These are phyloP conservation scores for Indri indri DNA, from an alignment of 2,113 vertebrate species.

Conservation along the genomic window DNA sequence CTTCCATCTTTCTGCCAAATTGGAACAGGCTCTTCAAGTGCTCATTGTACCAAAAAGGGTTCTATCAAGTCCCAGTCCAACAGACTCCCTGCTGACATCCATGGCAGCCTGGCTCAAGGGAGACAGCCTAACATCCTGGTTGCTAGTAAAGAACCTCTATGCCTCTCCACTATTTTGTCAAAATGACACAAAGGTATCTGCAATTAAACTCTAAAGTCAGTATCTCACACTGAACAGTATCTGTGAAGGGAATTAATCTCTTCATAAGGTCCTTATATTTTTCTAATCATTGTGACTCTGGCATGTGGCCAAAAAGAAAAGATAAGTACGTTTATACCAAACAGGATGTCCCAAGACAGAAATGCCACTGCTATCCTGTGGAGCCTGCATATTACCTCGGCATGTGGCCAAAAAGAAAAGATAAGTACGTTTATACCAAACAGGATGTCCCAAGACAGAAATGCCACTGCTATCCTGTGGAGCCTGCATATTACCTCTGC, in stretches of 20 bases:
- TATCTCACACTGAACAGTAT: neutral
- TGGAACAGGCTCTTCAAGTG: constrained; percentile 21
- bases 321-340: neutral
- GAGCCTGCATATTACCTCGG: neutral
- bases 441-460: neutral
- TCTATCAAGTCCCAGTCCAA: constrained; percentile 7
- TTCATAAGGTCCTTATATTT: neutral
- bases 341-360: neutral
- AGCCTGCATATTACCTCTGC: neutral
- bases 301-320: neutral
- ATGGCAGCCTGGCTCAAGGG: neutral
- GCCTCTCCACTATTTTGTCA: constrained; percentile 43
- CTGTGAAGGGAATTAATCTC: neutral
- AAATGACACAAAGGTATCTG: constrained; percentile 62
- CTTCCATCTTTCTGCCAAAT: constrained; percentile 27
- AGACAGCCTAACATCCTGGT: constrained; percentile 44
- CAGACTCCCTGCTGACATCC: constrained; percentile 12
- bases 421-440: neutral
- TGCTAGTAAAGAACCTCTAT: constrained; percentile 42
- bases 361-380: neutral
- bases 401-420: neutral
- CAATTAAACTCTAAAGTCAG: constrained; percentile 13
- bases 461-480: neutral
- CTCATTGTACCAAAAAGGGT: neutral
- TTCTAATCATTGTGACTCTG: neutral